phyloP scores from a whole-genome alignment of 2,797 vertebrate genomes.

The Lagodon rhomboides region DNA sequence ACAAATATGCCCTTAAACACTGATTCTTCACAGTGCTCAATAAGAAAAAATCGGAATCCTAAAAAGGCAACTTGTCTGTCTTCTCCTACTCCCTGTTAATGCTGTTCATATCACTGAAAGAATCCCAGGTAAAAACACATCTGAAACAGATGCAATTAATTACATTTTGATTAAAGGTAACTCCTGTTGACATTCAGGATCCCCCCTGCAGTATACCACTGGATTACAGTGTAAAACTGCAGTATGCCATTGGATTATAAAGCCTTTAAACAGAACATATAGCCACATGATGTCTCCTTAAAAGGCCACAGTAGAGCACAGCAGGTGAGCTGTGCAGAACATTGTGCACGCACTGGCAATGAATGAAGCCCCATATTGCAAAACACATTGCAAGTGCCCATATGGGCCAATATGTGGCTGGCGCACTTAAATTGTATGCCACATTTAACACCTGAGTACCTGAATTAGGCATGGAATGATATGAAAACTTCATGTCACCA shows the following conservation, averaged over 20 bases:
- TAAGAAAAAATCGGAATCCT: not conserved
- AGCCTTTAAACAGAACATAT: constrained; percentile 44
- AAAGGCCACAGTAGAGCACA: constrained; percentile 35
- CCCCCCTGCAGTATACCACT: constrained; percentile 15
- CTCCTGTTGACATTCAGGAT: constrained; percentile 19
- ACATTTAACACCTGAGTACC: constrained; percentile 1
- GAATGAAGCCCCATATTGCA: constrained; percentile 19
- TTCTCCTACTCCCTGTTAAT: not conserved
- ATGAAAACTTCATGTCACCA: no score
- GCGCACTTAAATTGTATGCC: not conserved
- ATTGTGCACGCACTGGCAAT: not conserved
- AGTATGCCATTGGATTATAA: constrained; percentile 33
- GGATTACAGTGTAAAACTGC: constrained; percentile 31
- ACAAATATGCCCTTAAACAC: constrained; percentile 24
- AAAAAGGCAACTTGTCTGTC: not conserved
- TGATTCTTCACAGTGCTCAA: constrained; percentile 9
- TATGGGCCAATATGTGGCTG: constrained; percentile 1
- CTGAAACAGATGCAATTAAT: constrained; percentile 25
- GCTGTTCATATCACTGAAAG: constrained; percentile 11
- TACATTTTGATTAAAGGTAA: constrained; percentile 35
- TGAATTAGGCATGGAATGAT: not conserved
- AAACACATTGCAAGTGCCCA: constrained; percentile 4
- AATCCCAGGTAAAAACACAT: constrained; percentile 14
- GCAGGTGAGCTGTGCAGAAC: constrained; percentile 38
- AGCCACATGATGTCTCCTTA: constrained; percentile 45